Percentiles rank a stretch among this genome's conserved stretches.
Conservation (phyloP, 1,140 invertebrate genomes). For the Coelopa frigida region DNA sequence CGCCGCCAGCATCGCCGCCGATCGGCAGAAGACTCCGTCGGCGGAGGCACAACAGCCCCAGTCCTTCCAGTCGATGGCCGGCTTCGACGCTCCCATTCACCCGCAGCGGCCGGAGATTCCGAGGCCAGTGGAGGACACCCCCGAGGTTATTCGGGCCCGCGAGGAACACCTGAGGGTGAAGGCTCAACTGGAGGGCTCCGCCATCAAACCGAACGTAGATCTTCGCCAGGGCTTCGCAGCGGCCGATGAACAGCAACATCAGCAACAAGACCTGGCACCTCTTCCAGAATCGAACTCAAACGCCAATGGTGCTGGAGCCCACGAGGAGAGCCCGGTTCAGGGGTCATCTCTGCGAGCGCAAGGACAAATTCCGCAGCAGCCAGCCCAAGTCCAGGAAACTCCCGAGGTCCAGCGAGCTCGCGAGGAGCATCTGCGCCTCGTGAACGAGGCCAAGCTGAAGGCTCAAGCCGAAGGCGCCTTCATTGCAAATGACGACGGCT, state of each 20-base stretch:
- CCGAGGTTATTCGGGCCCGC: slow-evolving; percentile 29
- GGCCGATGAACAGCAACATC: not conserved
- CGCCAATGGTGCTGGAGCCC: too few species aligned
- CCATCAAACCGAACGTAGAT: not conserved
- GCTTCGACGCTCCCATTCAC: not conserved
- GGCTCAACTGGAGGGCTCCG: not conserved
- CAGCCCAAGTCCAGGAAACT: slow-evolving; percentile 18
- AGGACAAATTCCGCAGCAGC: not conserved
- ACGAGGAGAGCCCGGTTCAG: too few species aligned
- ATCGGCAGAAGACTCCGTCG: too few species aligned
- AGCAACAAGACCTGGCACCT: slow-evolving; percentile 3
- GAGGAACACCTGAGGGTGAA: slow-evolving; percentile 28
- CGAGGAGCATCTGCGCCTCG: slow-evolving; percentile 12
- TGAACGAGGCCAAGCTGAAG: slow-evolving; percentile 7
- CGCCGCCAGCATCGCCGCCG: too few species aligned
- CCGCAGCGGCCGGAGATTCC: not conserved
- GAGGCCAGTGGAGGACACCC: slow-evolving; percentile 24
- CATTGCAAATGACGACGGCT: slow-evolving; percentile 9
- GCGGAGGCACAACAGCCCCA: too few species aligned
- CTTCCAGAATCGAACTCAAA: too few species aligned
- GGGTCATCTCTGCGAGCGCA: not conserved
- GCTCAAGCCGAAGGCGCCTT: slow-evolving; percentile 27
- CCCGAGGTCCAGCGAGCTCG: slow-evolving; percentile 17
- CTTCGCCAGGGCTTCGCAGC: not conserved
- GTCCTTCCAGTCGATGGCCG: not conserved